Percentiles rank a stretch among this genome's conserved stretches.
Evolutionary conservation across 2,888 invertebrate species (phyloP).

Genomic region (Aelia acuminata): DNA sequence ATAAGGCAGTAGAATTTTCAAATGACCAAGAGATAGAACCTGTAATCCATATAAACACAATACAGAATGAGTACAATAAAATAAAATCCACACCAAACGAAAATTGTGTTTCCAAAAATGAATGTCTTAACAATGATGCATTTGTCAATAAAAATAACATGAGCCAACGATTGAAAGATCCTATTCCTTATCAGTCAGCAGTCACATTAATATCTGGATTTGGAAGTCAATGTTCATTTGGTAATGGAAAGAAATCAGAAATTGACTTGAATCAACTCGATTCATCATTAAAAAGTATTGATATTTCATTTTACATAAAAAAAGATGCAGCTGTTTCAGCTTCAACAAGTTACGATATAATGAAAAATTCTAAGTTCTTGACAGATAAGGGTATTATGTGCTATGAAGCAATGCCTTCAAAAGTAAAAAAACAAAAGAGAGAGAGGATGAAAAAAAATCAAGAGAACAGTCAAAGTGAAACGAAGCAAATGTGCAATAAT

Average conservation of each 20-base stretch:
- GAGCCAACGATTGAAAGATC: background rate
- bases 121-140: background rate
- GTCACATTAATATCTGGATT: constrained; percentile 36
- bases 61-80: constrained; percentile 18
- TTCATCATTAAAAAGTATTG: background rate
- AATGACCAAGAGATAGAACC: background rate
- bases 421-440: background rate
- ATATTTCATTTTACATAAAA: background rate
- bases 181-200: background rate
- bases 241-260: background rate
- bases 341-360: background rate
- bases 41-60: background rate
- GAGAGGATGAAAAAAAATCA: background rate
- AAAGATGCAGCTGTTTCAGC: constrained; percentile 34
- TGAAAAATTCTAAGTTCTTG: background rate
- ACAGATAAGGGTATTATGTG: constrained; percentile 2
- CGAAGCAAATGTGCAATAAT: background rate
- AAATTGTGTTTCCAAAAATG: background rate
- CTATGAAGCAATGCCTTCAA: background rate
- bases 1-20: background rate
- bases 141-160: background rate
- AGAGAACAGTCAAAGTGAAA: background rate
- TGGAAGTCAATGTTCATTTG: background rate
- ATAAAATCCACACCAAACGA: background rate
- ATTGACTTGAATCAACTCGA: background rate